Conservation (phyloP, 2,888 invertebrate species). For the Syrphus vitripennis region DNA sequence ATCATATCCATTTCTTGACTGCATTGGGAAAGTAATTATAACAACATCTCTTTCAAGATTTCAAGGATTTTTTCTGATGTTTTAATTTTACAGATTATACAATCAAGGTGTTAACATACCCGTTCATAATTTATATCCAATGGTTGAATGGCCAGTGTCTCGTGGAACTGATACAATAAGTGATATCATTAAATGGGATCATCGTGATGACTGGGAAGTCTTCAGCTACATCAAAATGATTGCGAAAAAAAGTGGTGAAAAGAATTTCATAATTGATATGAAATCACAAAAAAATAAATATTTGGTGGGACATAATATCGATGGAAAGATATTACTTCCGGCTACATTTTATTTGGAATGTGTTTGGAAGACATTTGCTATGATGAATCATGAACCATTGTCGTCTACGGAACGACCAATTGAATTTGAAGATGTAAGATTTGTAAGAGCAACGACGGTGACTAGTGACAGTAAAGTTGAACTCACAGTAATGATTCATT, state of each 20-base stretch:
- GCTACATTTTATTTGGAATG: conserved; percentile 90
- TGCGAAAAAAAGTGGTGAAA: conserved; percentile 85
- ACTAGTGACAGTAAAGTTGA: conserved; percentile 84
- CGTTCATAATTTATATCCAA: conserved; percentile 88
- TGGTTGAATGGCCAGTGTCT: conserved; percentile 90
- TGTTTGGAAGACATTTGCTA: conserved; percentile 86
- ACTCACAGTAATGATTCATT: conserved; percentile 83
- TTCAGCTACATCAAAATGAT: conserved; percentile 85
- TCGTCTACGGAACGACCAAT: conserved; percentile 87
- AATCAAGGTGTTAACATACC: conserved; percentile 88
- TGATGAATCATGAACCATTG: conserved; percentile 83
- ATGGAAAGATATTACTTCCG: conserved; percentile 87
- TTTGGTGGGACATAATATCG: conserved; percentile 90
- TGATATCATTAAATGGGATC: conserved; percentile 92
- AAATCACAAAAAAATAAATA: conserved; percentile 85
- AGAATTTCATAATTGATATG: conserved; percentile 83
- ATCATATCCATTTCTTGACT: conserved; percentile 76
- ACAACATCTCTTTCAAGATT: not conserved
- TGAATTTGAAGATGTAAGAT: conserved; percentile 90
- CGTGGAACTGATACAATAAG: conserved; percentile 92
- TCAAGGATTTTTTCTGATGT: not conserved
- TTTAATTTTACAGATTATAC: conserved; percentile 84
- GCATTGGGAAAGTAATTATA: conserved; percentile 81
- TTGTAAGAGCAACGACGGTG: conserved; percentile 91
- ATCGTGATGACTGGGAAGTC: conserved; percentile 88